Conservation (phyloP, 2,797 vertebrate species). For the Limosa lapponica region DNA sequence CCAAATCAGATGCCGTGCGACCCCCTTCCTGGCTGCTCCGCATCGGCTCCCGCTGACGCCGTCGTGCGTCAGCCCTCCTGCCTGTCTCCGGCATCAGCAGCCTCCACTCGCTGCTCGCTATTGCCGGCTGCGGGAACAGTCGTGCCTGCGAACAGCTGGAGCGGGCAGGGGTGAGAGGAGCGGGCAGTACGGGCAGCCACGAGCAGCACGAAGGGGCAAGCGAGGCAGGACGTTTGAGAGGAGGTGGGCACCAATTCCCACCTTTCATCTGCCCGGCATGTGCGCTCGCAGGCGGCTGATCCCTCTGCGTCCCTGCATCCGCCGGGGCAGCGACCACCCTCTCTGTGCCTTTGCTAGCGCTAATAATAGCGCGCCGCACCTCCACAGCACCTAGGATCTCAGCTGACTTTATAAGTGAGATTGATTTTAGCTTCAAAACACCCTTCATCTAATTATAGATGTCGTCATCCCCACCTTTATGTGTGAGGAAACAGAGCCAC, state of each 20-base stretch:
- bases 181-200: accelerated
- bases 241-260: accelerated
- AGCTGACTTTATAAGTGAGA: neutral
- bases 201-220: accelerated
- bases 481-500: neutral
- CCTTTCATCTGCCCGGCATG: accelerated
- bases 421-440: neutral
- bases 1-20: neutral
- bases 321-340: neutral
- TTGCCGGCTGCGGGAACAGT: neutral
- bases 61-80: neutral
- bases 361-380: neutral
- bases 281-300: accelerated
- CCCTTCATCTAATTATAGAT: neutral
- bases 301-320: neutral
- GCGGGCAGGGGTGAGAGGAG: accelerated
- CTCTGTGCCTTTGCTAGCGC: neutral
- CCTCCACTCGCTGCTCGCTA: neutral
- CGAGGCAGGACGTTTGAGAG: neutral
- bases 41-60: neutral
- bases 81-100: neutral
- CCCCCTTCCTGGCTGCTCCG: neutral
- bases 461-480: neutral
- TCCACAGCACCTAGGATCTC: neutral
- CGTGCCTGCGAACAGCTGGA: neutral